Percentiles rank a stretch among this genome's conserved stretches.
These are phyloP conservation scores for Sylvicola cinctus DNA, from an alignment of 2,888 invertebrate species.

Conservation along the genomic window DNA sequence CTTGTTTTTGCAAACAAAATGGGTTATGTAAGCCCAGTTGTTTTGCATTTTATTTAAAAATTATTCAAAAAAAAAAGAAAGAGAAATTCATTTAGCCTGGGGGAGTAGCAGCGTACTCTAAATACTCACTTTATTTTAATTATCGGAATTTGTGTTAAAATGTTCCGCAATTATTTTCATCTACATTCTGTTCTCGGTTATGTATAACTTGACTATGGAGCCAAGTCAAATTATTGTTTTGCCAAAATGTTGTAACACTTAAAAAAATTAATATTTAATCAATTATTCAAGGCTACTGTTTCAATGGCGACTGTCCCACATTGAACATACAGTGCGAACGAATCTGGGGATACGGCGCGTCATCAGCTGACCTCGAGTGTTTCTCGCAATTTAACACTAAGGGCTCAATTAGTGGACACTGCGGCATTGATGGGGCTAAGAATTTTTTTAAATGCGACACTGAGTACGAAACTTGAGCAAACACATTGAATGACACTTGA, in stretches of 20 bases:
- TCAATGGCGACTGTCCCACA: conserved; percentile 81
- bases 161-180: no score
- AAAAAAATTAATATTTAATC: conserved; percentile 10
- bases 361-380: conserved; percentile 68
- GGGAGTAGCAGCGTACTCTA: no score
- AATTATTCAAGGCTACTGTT: conserved; percentile 52
- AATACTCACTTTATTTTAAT: no score
- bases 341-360: conserved; percentile 82
- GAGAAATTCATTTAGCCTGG: no score
- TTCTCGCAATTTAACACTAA: conserved; percentile 91
- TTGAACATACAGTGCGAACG: conserved; percentile 70
- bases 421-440: conserved; percentile 59
- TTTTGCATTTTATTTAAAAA: no score
- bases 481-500: not conserved
- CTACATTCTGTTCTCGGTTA: no score
- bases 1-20: no score
- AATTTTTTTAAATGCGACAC: conserved; percentile 69
- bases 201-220: no score
- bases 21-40: no score
- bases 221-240: not conserved
- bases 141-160: no score
- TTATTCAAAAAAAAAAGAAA: no score
- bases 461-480: conserved; percentile 38
- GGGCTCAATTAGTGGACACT: conserved; percentile 89
- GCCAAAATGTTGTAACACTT: not conserved